These are phyloP conservation scores for Xylocopa sonorina DNA, from an alignment of 1,140 invertebrate genomes.

Conservation along the genomic window DNA sequence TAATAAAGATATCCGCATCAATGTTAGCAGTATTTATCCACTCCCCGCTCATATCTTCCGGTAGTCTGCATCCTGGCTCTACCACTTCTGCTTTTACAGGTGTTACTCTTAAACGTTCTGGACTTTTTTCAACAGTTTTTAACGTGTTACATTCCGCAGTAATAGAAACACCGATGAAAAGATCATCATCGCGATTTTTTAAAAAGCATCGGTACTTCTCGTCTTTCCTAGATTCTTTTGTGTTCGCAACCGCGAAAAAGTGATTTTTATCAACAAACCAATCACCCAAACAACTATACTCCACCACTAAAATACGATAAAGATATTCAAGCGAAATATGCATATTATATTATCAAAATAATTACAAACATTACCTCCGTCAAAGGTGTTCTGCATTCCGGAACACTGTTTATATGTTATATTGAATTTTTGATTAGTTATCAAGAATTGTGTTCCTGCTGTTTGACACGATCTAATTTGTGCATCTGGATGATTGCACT, in stretches of 20 bases:
- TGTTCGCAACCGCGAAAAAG: slow-evolving; percentile 96
- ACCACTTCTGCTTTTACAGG: slow-evolving; percentile 94
- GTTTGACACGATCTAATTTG: slow-evolving; percentile 97
- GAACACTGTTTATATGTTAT: slow-evolving; percentile 95
- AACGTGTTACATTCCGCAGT: slow-evolving; percentile 95
- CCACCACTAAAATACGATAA: slow-evolving; percentile 85
- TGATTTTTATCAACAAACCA: slow-evolving; percentile 98
- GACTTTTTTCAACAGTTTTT: slow-evolving; percentile 96
- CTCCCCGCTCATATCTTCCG: slow-evolving; percentile 95
- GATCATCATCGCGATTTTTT: slow-evolving; percentile 96
- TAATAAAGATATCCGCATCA: slow-evolving; percentile 96
- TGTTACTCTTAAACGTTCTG: slow-evolving; percentile 93
- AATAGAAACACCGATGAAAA: slow-evolving; percentile 94
- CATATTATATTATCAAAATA: not conserved
- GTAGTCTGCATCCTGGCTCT: slow-evolving; percentile 93
- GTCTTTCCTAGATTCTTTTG: slow-evolving; percentile 95
- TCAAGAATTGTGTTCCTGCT: slow-evolving; percentile 96
- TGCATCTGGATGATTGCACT: slow-evolving; percentile 93
- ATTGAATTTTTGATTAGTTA: slow-evolving; percentile 98
- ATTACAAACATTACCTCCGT: slow-evolving; percentile 86
- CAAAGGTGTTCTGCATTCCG: slow-evolving; percentile 92
- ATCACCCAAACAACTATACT: slow-evolving; percentile 96
- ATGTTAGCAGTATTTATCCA: slow-evolving; percentile 99
- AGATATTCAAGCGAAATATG: slow-evolving; percentile 17
- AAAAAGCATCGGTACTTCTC: slow-evolving; percentile 97